Base-by-base conservation (phyloP, 1,140 invertebrate species). In the Leguminivora glycinivorella region DNA sequence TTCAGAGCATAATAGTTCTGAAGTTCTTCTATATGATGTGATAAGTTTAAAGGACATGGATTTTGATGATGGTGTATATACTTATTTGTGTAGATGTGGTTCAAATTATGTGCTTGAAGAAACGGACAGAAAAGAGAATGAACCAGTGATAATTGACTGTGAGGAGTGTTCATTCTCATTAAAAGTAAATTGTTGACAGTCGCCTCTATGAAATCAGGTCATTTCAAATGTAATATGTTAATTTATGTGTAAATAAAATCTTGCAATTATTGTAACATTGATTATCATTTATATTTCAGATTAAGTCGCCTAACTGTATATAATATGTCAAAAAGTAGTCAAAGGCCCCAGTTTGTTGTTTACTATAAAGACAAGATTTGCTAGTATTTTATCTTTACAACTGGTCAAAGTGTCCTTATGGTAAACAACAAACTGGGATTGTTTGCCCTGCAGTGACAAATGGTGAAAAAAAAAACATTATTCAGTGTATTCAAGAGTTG, bases 121-220 rank as follows among this genome's bases (percentile, higher is more conserved):
- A 69, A 78, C 80, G 71, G 91, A 93, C 67, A 31, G n/a, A 63
- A n/a, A n/a, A 31, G 71, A 92, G 63, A 66, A 81, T 19, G 76
- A 91, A 40, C 78, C 93, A 77, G 87, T 92, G 72, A 74, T 92
- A 9, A 84, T 95, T 68, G 89, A 90, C 43, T 96, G 95, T 87
- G 92, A 93, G 79, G 93, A 95, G 78, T 96, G 95, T 87, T 95
- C 94, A 6, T 93, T 95, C 81, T 87, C 91, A 70, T 93, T 95
- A 74, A 79, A 93, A 79, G 86, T 95, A 29, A 91, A 83, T 90
- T 84, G 70, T 86, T 71, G 82, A 69, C 1, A 31, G 12, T 17
- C 14, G 3, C 5, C 6, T 17, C 10, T 43, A 43, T 12, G 40
- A n/a, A n/a, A 17, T 43, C n/a, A 17, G 14, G n/a, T 43, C 17